Evolutionary conservation across 2,888 invertebrate species (phyloP).

Genomic region (Dynastes maya): DNA sequence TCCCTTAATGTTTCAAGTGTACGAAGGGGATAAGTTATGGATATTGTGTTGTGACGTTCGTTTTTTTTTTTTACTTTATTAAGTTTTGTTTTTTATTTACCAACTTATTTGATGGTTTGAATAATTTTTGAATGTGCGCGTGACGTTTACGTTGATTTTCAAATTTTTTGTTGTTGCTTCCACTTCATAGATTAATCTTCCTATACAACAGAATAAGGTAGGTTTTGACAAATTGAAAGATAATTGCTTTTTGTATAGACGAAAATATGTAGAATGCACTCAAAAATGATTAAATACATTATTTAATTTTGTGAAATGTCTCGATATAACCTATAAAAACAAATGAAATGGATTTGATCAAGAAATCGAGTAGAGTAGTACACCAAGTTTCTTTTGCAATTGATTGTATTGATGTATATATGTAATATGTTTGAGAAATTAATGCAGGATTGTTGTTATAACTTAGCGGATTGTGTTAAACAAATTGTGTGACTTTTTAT

Average conservation of each 20-base stretch:
- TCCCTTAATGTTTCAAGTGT: constrained; percentile 45
- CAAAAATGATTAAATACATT: background rate
- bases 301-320: background rate
- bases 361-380: too few species aligned
- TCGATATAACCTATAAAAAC: too few species aligned
- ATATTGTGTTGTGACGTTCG: constrained; percentile 35
- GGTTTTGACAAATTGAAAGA: background rate
- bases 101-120: background rate
- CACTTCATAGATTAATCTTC: background rate
- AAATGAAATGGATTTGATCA: too few species aligned
- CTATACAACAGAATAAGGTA: background rate
- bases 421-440: too few species aligned
- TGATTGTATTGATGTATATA: too few species aligned
- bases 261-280: background rate
- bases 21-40: constrained; percentile 38
- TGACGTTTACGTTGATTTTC: constrained; percentile 12
- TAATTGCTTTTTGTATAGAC: too few species aligned
- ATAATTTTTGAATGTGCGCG: constrained; percentile 24
- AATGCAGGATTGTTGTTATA: too few species aligned
- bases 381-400: too few species aligned
- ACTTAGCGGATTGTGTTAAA: too few species aligned
- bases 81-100: background rate
- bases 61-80: constrained; percentile 5
- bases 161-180: background rate
- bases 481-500: too few species aligned